These are phyloP conservation scores for Ochropleura leucogaster DNA, from an alignment of 2,888 invertebrate species.

Conservation along the genomic window DNA sequence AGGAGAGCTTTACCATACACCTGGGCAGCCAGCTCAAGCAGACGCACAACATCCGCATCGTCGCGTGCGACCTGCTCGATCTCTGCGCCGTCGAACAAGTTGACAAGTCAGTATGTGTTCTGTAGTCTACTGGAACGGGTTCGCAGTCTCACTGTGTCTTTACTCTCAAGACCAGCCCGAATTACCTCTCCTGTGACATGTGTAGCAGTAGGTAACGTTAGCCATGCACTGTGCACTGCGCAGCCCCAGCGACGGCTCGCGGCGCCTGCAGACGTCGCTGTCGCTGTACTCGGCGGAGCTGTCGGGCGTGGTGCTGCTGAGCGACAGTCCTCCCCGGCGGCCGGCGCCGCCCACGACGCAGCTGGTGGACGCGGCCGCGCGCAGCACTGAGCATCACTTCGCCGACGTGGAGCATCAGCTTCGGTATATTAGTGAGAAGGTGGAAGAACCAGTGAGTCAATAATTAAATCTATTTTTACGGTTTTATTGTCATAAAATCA, in stretches of 20 bases:
- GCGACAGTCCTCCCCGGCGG: conserved; percentile 85
- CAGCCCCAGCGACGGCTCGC: conserved; percentile 90
- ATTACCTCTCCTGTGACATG: background rate
- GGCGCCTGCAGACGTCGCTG: conserved; percentile 97
- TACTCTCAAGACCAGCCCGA: background rate
- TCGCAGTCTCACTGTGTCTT: background rate
- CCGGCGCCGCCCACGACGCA: conserved; percentile 69
- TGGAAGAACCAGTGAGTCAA: conserved; percentile 83
- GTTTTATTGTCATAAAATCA: no score
- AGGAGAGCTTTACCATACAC: conserved; percentile 99
- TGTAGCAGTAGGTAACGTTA: background rate
- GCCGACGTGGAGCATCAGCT: conserved; percentile 93
- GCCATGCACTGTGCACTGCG: background rate
- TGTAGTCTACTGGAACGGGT: background rate
- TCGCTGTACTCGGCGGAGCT: conserved; percentile 98
- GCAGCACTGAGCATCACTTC: conserved; percentile 98
- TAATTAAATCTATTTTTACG: background rate
- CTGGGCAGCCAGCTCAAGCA: conserved; percentile 99
- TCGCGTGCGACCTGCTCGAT: conserved; percentile 95
- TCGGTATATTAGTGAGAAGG: conserved; percentile 91
- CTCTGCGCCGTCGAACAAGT: conserved; percentile 74
- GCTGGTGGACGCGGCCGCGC: conserved; percentile 90
- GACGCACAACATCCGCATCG: conserved; percentile 98
- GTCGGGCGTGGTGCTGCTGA: conserved; percentile 96
- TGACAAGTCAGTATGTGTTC: conserved; percentile 69